phyloP scores from a whole-genome alignment of 2,113 vertebrate species.

The Origma solitaria region DNA sequence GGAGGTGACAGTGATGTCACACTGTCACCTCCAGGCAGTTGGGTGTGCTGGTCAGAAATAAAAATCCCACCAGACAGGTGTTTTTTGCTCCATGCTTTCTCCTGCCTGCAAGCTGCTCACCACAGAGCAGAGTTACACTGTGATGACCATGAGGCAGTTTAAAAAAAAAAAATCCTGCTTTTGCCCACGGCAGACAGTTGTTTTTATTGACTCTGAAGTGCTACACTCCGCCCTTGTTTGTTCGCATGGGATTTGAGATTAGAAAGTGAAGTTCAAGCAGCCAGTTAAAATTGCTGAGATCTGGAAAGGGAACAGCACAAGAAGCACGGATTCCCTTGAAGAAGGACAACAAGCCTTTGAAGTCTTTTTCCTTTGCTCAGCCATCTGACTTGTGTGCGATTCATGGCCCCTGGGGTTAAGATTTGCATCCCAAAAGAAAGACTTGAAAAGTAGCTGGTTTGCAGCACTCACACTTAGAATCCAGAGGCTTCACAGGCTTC shows the following conservation, averaged over 20 bases:
- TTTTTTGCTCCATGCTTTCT: neutral
- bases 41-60: neutral
- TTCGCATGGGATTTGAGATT: neutral
- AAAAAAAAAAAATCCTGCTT: neutral
- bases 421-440: constrained; percentile 58
- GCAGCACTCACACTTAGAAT: neutral
- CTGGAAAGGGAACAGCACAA: constrained; percentile 1
- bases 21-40: rapidly evolving
- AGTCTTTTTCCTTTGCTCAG: constrained; percentile 40
- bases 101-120: neutral
- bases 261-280: constrained; percentile 9
- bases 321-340: constrained; percentile 20
- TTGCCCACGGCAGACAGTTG: neutral
- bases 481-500: neutral
- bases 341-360: constrained; percentile 54
- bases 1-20: neutral
- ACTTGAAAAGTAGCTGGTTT: constrained; percentile 40
- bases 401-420: neutral
- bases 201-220: constrained; percentile 7
- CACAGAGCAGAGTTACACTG: neutral
- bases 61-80: neutral
- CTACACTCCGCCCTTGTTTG: neutral
- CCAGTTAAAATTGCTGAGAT: constrained; percentile 38
- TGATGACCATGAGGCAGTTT: neutral
- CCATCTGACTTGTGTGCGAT: neutral